Base-by-base conservation (phyloP, 2,888 invertebrate genomes). In the Scaeva pyrastri region DNA sequence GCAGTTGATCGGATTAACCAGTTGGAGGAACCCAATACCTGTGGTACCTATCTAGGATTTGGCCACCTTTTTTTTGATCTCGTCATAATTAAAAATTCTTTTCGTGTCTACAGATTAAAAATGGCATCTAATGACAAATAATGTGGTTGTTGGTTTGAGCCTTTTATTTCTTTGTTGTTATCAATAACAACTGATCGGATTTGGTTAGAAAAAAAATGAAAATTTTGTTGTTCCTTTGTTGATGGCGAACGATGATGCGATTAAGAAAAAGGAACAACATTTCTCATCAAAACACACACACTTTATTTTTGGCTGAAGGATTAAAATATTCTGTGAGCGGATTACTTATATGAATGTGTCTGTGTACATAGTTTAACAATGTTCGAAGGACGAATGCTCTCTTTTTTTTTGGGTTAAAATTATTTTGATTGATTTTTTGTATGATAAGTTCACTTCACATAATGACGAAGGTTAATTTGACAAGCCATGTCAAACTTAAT, bases 371-470 rank as follows among this genome's bases (percentile, higher is more conserved):
- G 12, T 19, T 19, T 76, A 76, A 80, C 39, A 23, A 75, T 72
- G 66, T 68, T n/a, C 73, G 76, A 85, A 85, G 85, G 85, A 85
- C 80, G 85, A 85, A 55, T 80, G 80, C 43, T 85, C 76, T 52
- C 77, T 82, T 75, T 23, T 19, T 41, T 2, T 16, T 0, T 21
- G 6, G 19, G 19, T 11, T 16, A 58, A 58, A 41, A 12, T 50
- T 21, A 31, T 21, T 60, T 52, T 64, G 83, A 83, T 78, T 74
- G 70, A 58, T 75, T 23, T 84, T 74, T 68, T 52, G 26, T 31
- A 7, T n/a, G 45, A 36, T 39, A 36, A 21, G 8, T 19, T 75
- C 6, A 50, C 6, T 52, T 19, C 48, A 31, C 19, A 8, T 12
- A n/a, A 45, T 79, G 74, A 79, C 64, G 56, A 64, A 58, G 78